These are phyloP conservation scores for Epizoanthus fatuus DNA, from an alignment of 92 coral and sea anemone genomes.

Conservation along the genomic window DNA sequence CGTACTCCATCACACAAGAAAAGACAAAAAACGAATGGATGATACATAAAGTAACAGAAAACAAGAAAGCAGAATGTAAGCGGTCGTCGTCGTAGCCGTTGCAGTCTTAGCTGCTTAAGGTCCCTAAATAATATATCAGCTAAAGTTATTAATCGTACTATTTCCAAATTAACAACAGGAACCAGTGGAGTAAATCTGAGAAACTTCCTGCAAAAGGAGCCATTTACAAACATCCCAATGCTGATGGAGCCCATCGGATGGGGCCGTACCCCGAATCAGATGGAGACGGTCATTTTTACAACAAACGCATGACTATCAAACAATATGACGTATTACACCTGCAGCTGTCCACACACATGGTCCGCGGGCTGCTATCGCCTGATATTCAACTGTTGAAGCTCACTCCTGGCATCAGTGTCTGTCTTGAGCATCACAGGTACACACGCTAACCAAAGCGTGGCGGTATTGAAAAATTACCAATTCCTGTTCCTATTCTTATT, in stretches of 20 bases:
- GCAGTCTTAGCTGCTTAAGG: not conserved
- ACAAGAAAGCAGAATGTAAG: too few relatives aligned
- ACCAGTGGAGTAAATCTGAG: not conserved
- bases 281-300: slow-evolving; percentile 63
- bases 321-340: slow-evolving; percentile 76
- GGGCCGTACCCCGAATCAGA: slow-evolving; percentile 16
- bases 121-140: not conserved
- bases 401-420: slow-evolving; percentile 67
- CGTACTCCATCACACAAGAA: too few relatives aligned
- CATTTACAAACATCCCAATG: slow-evolving; percentile 27
- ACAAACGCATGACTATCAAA: slow-evolving; percentile 52
- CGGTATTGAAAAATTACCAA: too few relatives aligned
- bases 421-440: slow-evolving; percentile 88
- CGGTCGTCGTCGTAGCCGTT: not conserved
- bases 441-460: too few relatives aligned
- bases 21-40: too few relatives aligned
- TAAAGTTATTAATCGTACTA: not conserved
- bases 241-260: not conserved
- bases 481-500: too few relatives aligned
- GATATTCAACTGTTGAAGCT: slow-evolving; percentile 84
- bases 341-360: slow-evolving; percentile 84
- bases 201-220: not conserved
- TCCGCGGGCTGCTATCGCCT: slow-evolving; percentile 76
- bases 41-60: too few relatives aligned
- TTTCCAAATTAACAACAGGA: not conserved